These are phyloP conservation scores for Epinotia ramella DNA, from an alignment of 2,888 invertebrate genomes.

Conservation along the genomic window DNA sequence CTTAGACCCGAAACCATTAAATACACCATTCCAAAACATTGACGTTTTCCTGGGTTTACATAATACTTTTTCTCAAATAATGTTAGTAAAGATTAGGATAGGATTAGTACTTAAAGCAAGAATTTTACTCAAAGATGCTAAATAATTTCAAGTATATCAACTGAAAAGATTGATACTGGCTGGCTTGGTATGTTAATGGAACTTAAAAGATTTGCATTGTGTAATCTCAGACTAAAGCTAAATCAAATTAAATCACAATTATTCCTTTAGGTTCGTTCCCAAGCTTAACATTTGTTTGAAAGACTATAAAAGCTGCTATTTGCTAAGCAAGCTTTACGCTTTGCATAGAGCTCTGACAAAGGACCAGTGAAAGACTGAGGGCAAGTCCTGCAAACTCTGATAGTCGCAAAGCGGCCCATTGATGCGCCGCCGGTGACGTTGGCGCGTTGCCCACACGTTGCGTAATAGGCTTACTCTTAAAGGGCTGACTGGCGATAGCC, in stretches of 20 bases:
- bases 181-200: background rate
- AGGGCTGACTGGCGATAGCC: conserved; percentile 71
- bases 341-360: conserved; percentile 1
- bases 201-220: background rate
- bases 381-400: conserved; percentile 28
- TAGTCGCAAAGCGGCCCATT: conserved; percentile 26
- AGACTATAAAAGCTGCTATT: background rate
- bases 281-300: background rate
- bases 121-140: background rate
- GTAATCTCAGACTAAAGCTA: background rate
- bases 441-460: conserved; percentile 68
- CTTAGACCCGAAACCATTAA: too few relatives aligned
- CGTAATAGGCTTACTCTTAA: conserved; percentile 77
- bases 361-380: conserved; percentile 9
- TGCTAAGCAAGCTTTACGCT: background rate
- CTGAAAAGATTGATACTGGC: background rate
- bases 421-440: conserved; percentile 46
- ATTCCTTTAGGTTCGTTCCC: background rate
- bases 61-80: too few relatives aligned
- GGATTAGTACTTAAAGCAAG: background rate
- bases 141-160: background rate
- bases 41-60: too few relatives aligned
- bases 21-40: too few relatives aligned
- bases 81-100: background rate
- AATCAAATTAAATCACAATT: background rate